These are phyloP conservation scores for Helicolenus hilgendorfi DNA, from an alignment of 2,797 vertebrate genomes.

Conservation along the genomic window DNA sequence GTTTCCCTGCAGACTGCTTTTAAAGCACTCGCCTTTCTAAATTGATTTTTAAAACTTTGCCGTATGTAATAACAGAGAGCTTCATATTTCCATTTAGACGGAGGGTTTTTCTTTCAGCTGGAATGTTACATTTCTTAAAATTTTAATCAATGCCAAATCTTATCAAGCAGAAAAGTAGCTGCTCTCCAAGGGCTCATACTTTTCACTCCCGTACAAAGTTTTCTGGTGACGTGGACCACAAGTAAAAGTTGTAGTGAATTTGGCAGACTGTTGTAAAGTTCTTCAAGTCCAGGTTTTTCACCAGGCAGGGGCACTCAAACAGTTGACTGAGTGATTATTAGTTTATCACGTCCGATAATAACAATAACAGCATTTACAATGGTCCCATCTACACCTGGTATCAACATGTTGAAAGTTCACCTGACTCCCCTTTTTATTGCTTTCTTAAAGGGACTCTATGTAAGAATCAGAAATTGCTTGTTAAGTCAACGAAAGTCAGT, in stretches of 20 bases:
- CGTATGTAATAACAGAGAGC: background rate
- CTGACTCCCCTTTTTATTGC: background rate
- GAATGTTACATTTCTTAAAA: background rate
- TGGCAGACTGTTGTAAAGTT: background rate
- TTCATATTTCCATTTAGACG: constrained; percentile 20
- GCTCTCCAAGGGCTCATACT: background rate
- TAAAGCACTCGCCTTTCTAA: background rate
- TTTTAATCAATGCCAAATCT: background rate
- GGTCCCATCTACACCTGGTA: no score
- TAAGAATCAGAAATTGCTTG: no score
- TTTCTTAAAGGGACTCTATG: background rate
- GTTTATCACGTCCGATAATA: no score
- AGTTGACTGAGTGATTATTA: no score
- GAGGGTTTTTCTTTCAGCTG: background rate
- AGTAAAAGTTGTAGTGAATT: background rate
- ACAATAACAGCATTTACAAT: no score
- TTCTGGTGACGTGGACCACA: background rate
- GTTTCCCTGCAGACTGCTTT: background rate
- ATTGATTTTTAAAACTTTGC: background rate
- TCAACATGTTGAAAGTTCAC: background rate
- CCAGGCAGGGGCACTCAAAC: no score
- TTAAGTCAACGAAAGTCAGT: no score
- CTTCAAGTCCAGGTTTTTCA: background rate
- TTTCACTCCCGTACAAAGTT: background rate
- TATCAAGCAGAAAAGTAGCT: background rate